Percentiles rank a stretch among this genome's conserved stretches.
phyloP scores from a whole-genome alignment of 2,797 vertebrate species.

The Pangasius krempfi region DNA sequence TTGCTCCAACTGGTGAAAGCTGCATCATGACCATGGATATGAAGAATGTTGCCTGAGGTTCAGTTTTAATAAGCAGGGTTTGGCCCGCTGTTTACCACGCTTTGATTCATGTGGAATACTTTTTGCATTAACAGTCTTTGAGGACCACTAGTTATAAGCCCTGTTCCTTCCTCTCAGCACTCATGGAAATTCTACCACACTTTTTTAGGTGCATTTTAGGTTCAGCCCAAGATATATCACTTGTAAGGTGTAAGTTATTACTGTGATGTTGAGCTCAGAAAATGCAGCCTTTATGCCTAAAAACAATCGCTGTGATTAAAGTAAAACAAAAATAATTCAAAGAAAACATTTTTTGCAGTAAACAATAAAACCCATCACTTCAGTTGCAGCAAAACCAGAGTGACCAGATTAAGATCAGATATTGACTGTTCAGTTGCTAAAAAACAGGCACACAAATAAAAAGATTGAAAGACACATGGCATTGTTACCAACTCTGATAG shows the following conservation, averaged over 20 bases:
- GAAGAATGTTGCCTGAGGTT: background rate
- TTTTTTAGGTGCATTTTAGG: background rate
- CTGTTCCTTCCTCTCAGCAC: background rate
- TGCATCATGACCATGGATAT: background rate
- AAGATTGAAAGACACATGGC: background rate
- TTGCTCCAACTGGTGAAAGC: background rate
- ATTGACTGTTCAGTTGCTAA: background rate
- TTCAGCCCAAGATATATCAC: background rate
- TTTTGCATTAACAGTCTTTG: background rate
- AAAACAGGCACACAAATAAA: background rate
- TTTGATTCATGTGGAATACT: background rate
- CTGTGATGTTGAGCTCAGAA: background rate
- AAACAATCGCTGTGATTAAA: background rate
- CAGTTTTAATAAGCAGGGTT: background rate
- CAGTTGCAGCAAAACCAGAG: background rate
- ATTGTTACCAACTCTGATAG: background rate
- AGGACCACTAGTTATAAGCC: background rate
- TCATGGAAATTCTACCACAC: background rate
- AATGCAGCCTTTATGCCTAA: background rate
- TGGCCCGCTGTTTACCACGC: no score
- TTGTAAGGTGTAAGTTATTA: background rate
- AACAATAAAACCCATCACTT: background rate
- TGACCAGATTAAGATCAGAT: background rate
- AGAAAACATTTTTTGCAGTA: background rate
- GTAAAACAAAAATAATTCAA: background rate